These are phyloP conservation scores for Pavo muticus DNA, from an alignment of 2,113 vertebrate species.

Conservation along the genomic window DNA sequence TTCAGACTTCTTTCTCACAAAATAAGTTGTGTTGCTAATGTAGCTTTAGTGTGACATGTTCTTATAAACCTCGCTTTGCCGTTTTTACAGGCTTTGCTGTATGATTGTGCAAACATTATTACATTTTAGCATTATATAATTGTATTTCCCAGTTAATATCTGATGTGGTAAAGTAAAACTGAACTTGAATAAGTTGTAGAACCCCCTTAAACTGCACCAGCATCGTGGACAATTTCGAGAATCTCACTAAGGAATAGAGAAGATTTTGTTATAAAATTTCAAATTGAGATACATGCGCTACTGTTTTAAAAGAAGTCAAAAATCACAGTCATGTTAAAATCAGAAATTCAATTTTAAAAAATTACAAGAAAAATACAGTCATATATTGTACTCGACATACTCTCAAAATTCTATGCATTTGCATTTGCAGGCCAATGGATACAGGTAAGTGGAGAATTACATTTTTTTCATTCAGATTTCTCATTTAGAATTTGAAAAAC, in stretches of 20 bases:
- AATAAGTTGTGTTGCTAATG: background rate
- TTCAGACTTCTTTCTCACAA: background rate
- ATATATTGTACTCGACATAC: background rate
- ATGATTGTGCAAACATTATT: background rate
- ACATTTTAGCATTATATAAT: constrained; percentile 4
- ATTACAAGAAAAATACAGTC: background rate
- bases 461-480: background rate
- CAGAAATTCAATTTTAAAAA: background rate
- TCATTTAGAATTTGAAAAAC: background rate
- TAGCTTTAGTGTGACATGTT: background rate
- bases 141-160: background rate
- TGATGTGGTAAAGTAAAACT: background rate
- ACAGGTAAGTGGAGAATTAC: background rate
- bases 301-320: background rate
- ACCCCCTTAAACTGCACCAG: constrained; percentile 1
- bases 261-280: background rate
- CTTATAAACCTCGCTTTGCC: background rate
- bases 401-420: background rate
- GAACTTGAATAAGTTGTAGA: background rate
- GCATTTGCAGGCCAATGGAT: background rate
- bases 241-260: background rate
- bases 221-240: background rate
- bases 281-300: background rate
- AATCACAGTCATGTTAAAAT: background rate
- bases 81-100: background rate